Conservation (phyloP, 2,888 invertebrate species). For the Thecophora atra region DNA sequence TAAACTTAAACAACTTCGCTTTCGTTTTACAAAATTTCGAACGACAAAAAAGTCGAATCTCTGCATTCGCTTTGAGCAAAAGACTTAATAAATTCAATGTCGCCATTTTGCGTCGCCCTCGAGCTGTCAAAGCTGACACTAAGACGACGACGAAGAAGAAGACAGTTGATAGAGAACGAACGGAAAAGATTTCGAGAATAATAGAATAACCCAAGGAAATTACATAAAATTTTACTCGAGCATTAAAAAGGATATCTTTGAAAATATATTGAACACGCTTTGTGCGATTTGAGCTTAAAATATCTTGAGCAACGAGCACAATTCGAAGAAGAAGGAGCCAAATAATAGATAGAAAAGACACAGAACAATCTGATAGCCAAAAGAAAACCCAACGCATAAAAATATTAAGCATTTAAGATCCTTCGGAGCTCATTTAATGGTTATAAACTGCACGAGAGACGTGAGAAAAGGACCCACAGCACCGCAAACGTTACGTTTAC, state of each 20-base stretch:
- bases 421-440: conserved; percentile 22
- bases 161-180: too few relatives aligned
- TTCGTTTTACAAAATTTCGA: conserved; percentile 35
- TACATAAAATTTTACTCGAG: conserved; percentile 14
- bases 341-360: not conserved
- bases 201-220: not conserved
- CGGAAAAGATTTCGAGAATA: not conserved
- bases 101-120: conserved; percentile 15
- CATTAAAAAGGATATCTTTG: conserved; percentile 27
- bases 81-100: conserved; percentile 22
- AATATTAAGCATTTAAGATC: conserved; percentile 20
- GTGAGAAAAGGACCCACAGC: not conserved
- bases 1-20: conserved; percentile 32
- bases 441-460: conserved; percentile 21
- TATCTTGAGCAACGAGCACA: not conserved
- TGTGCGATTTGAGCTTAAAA: conserved; percentile 12
- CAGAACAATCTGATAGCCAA: not conserved
- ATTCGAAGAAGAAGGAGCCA: not conserved
- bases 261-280: conserved; percentile 27
- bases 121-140: conserved; percentile 21
- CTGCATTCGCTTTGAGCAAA: not conserved
- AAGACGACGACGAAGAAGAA: not conserved
- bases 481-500: not conserved
- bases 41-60: conserved; percentile 24
- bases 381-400: not conserved